These are phyloP conservation scores for Coendou prehensilis DNA, from an alignment of 2,797 vertebrate genomes.

Conservation along the genomic window DNA sequence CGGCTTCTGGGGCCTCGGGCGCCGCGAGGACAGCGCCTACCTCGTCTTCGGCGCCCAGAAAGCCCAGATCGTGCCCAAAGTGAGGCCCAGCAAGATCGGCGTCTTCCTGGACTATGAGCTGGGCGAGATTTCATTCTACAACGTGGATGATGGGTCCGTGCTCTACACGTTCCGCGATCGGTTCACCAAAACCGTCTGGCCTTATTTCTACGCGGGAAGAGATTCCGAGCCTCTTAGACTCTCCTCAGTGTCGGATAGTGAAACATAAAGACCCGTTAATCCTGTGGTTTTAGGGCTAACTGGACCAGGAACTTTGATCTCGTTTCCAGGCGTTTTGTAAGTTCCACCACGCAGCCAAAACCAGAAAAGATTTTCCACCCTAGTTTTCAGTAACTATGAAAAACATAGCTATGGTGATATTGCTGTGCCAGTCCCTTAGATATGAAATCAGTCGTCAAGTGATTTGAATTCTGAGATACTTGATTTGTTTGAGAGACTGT, in stretches of 20 bases:
- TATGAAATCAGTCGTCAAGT: neutral
- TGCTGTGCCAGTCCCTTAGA: neutral
- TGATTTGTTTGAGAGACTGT: neutral
- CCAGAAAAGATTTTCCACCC: neutral
- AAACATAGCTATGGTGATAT: neutral
- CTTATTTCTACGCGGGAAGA: conserved; percentile 46
- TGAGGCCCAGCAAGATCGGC: neutral
- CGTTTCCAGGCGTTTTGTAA: neutral
- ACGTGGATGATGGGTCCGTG: conserved; percentile 20
- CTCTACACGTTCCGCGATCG: conserved; percentile 57
- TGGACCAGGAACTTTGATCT: neutral
- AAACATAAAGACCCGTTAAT: neutral
- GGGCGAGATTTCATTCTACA: conserved; percentile 70
- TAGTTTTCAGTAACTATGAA: neutral
- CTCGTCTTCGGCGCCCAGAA: neutral
- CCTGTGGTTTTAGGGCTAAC: neutral
- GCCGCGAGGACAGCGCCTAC: neutral
- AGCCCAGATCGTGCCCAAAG: neutral
- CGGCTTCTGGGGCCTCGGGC: neutral
- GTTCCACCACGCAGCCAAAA: neutral
- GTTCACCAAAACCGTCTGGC: conserved; percentile 4
- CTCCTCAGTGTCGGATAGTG: fast-evolving
- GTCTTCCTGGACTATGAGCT: conserved; percentile 73
- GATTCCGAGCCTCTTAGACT: neutral
- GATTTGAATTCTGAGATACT: neutral